Base-by-base conservation (phyloP, 2,888 invertebrate species). In the Pseudanteris insignis region DNA sequence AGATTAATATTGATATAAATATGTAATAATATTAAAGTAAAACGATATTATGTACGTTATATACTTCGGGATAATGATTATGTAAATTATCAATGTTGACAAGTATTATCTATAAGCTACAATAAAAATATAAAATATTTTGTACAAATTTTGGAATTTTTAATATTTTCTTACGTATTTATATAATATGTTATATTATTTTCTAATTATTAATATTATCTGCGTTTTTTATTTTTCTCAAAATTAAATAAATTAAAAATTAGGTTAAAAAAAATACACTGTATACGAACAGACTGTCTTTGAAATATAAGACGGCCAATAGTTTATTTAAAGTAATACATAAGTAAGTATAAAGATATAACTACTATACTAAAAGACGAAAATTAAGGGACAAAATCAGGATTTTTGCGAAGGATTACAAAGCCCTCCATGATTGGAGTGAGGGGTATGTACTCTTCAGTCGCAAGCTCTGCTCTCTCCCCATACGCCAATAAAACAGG, bases 391-490 rank as follows among this genome's bases (percentile, higher is more conserved):
- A 80, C 78, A 68, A 83, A 86, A 59, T 88, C 86, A 3, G 87
- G 86, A 81, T 98, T 98, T 83, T 98, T 98, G 82, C 93, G 89
- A 68, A 99, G 86, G 77, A 99, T 96, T 68, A 99, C 99, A 81
- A 99, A 96, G 46, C 99, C 98, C 84, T 99, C 99, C 90, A 99
- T 92, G 55, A 97, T 91, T 0, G 97, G 96, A 1, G 97, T 95
- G 26, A 97, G 84, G 0, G 97, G 88, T 63, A 92, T 81, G 81
- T 95, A 99, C 82, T 99, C 98, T 81, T 99, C 99, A 0, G 96
- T 97, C 2, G 99, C 98, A 41, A 99, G 84, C 80, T 99, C 99
- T 0, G 98, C 99, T 65, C 98, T 85, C 82, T 99, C 99, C 2
- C 98, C 99, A 80, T 93, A 92, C 0, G 96, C 96, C 58, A 99